These are phyloP conservation scores for Diplolepis rosae DNA, from an alignment of 2,888 invertebrate species.

Conservation along the genomic window DNA sequence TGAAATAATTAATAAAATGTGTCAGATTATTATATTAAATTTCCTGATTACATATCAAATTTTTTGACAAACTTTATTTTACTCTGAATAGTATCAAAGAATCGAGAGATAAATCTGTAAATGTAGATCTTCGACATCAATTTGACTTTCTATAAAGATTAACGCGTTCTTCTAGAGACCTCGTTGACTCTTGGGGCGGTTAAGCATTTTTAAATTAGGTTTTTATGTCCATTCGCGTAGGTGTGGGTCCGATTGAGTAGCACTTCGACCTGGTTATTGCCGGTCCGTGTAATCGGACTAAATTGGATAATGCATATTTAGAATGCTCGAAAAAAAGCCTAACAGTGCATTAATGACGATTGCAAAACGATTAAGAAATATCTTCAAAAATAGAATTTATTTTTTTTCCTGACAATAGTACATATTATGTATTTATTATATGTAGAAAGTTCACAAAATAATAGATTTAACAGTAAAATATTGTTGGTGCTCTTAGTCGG, in stretches of 20 bases:
- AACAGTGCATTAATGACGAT: not conserved
- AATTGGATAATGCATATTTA: slow-evolving; percentile 66
- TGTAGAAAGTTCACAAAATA: no score
- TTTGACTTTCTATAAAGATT: slow-evolving; percentile 41
- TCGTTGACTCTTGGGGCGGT: slow-evolving; percentile 49
- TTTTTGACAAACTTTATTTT: no score
- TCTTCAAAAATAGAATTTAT: not conserved
- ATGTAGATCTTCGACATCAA: not conserved
- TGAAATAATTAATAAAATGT: no score
- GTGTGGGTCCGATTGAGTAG: slow-evolving; percentile 52
- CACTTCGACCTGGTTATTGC: slow-evolving; percentile 48
- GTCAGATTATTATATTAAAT: no score
- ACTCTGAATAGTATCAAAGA: not conserved
- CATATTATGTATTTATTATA: no score
- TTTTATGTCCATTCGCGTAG: slow-evolving; percentile 54
- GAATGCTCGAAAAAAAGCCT: slow-evolving; percentile 49
- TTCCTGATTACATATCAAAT: no score
- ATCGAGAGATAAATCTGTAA: not conserved
- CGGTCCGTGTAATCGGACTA: slow-evolving; percentile 65
- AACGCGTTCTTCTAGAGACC: slow-evolving; percentile 44
- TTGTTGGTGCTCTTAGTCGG: no score
- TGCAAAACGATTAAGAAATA: not conserved
- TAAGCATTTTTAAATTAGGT: slow-evolving; percentile 61
- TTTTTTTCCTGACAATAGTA: not conserved
- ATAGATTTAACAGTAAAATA: no score